phyloP scores from a whole-genome alignment of 2,113 vertebrate species.

The Lagenorhynchus albirostris region DNA sequence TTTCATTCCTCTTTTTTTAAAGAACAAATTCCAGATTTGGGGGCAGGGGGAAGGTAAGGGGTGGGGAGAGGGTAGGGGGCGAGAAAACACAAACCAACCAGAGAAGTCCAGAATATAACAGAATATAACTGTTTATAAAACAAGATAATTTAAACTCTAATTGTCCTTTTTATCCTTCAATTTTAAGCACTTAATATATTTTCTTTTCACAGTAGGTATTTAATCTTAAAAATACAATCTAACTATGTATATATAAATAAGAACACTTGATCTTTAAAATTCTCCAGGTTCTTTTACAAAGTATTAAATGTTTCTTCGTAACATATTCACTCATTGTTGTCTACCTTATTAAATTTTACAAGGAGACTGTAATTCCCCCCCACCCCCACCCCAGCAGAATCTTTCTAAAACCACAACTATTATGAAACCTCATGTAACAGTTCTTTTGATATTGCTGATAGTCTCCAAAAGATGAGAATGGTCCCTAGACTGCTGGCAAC shows the following conservation, averaged over 20 bases:
- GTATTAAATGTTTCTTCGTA: conserved; percentile 24
- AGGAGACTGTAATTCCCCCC: neutral
- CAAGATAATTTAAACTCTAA: neutral
- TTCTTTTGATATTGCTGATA: conserved; percentile 90
- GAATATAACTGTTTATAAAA: neutral
- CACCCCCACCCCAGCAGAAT: neutral
- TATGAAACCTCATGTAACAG: conserved; percentile 22
- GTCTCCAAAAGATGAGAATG: conserved; percentile 84
- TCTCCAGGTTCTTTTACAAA: conserved; percentile 43
- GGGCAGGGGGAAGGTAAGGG: neutral
- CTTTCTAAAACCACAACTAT: neutral
- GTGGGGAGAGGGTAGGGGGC: neutral
- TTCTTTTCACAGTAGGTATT: conserved; percentile 52
- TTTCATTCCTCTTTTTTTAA: neutral
- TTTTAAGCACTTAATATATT: conserved; percentile 36
- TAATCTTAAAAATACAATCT: conserved; percentile 55
- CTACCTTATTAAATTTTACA: conserved; percentile 79
- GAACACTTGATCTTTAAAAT: conserved; percentile 43
- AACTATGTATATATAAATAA: conserved; percentile 72
- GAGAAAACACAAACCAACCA: conserved; percentile 25
- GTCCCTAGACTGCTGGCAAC: conserved; percentile 68
- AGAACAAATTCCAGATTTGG: neutral
- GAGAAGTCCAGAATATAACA: conserved; percentile 29
- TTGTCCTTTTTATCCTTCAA: conserved; percentile 11
- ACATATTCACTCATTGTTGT: neutral